Percentiles rank a stretch among this genome's conserved stretches.
These are phyloP conservation scores for Pachymerium ferrugineum DNA, from an alignment of 2,888 invertebrate genomes.

Conservation along the genomic window DNA sequence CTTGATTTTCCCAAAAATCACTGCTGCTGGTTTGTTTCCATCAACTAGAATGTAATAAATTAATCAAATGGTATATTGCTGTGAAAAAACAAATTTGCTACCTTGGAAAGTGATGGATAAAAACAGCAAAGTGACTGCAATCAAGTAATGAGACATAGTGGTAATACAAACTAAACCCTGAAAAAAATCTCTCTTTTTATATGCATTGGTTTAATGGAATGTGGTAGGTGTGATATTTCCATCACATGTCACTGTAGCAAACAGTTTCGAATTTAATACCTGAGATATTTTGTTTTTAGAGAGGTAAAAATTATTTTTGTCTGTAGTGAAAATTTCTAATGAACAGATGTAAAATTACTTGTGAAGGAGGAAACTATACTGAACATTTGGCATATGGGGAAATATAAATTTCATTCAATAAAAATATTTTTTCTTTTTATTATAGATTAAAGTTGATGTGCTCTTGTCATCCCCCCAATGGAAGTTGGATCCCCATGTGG, in stretches of 20 bases:
- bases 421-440: neutral
- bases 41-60: neutral
- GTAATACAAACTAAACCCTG: no score
- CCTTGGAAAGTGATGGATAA: neutral
- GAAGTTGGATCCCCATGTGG: neutral
- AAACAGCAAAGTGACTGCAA: neutral
- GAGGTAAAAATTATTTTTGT: no score
- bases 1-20: neutral
- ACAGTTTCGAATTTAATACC: no score
- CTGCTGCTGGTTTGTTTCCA: neutral
- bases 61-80: neutral
- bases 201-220: neutral
- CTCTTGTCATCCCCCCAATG: neutral
- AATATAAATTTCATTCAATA: no score
- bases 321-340: no score
- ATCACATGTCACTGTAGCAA: neutral
- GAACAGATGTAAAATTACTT: no score
- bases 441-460: neutral
- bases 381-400: no score
- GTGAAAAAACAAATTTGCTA: neutral
- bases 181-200: no score
- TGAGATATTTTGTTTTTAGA: no score
- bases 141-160: neutral
- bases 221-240: neutral
- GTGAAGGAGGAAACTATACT: no score